Conservation (phyloP, 2,888 invertebrate genomes). For the Adela reaumurella region DNA sequence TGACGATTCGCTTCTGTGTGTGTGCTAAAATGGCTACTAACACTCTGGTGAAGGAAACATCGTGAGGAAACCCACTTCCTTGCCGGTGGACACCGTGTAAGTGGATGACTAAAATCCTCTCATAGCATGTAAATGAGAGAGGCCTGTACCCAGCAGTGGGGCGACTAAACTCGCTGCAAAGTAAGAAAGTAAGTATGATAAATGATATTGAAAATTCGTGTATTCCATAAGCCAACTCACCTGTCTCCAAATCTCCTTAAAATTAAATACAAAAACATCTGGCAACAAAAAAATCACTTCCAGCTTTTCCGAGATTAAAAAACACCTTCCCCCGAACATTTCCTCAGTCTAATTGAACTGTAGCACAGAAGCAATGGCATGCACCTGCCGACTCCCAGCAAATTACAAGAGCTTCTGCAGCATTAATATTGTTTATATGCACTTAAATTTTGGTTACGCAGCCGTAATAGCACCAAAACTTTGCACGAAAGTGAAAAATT, state of each 20-base stretch:
- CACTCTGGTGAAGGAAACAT: too few species aligned
- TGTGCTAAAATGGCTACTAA: too few species aligned
- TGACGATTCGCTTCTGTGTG: too few species aligned
- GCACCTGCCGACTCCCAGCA: constrained; percentile 31
- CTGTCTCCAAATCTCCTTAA: neutral
- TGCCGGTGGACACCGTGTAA: too few species aligned
- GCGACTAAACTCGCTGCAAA: too few species aligned
- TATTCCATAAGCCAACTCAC: too few species aligned
- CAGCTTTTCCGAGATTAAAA: neutral
- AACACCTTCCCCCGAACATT: neutral
- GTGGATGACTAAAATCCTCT: too few species aligned
- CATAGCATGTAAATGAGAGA: too few species aligned
- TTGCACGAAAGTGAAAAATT: constrained; percentile 53
- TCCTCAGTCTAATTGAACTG: neutral
- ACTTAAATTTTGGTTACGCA: constrained; percentile 44
- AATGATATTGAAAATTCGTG: too few species aligned
- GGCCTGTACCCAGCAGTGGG: too few species aligned
- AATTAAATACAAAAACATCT: neutral
- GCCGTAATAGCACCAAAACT: constrained; percentile 39
- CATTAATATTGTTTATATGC: constrained; percentile 56
- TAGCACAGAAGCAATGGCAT: constrained; percentile 39
- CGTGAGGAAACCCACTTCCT: too few species aligned
- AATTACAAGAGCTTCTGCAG: constrained; percentile 16
- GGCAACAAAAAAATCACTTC: neutral
- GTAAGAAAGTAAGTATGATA: too few species aligned